Conservation (phyloP, 2,113 vertebrate genomes). For the Puntigrus tetrazona region DNA sequence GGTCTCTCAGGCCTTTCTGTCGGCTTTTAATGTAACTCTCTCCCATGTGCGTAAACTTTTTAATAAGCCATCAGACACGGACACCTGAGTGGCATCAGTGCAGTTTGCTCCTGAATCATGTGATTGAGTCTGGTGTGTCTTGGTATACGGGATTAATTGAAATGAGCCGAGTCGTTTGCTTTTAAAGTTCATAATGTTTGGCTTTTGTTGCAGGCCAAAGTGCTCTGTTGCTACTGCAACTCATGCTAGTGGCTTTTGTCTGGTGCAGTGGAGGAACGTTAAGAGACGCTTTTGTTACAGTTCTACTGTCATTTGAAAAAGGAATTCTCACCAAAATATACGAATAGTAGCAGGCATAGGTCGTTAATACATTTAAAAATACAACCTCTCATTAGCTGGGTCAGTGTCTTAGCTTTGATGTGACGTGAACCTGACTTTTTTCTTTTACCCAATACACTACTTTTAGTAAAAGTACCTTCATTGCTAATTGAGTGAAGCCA, state of each 20-base stretch:
- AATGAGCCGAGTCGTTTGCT: slow-evolving; percentile 26
- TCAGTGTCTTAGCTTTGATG: slow-evolving; percentile 44
- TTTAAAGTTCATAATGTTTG: slow-evolving; percentile 35
- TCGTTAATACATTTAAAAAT: slow-evolving; percentile 13
- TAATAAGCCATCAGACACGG: slow-evolving; percentile 33
- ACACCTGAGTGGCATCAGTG: slow-evolving; percentile 2
- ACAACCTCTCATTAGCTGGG: slow-evolving; percentile 15
- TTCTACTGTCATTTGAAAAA: slow-evolving; percentile 27
- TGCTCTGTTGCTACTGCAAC: slow-evolving; percentile 30
- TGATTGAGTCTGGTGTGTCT: slow-evolving; percentile 12
- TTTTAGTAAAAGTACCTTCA: slow-evolving; percentile 71
- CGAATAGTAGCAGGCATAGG: neutral
- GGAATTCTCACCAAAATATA: slow-evolving; percentile 70
- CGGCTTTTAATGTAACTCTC: slow-evolving; percentile 42
- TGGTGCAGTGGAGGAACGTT: slow-evolving; percentile 6
- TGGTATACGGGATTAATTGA: slow-evolving; percentile 7
- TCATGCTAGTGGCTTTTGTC: slow-evolving; percentile 15
- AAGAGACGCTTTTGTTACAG: slow-evolving; percentile 26
- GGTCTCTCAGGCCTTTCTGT: slow-evolving; percentile 25
- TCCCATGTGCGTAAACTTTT: slow-evolving; percentile 46
- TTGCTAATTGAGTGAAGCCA: slow-evolving; percentile 55
- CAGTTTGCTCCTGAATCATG: slow-evolving; percentile 34
- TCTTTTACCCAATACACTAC: neutral
- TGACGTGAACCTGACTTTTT: slow-evolving; percentile 56
- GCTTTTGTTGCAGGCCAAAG: neutral